Conservation (phyloP, 2,888 invertebrate genomes). For the Vesta saturnalis region DNA sequence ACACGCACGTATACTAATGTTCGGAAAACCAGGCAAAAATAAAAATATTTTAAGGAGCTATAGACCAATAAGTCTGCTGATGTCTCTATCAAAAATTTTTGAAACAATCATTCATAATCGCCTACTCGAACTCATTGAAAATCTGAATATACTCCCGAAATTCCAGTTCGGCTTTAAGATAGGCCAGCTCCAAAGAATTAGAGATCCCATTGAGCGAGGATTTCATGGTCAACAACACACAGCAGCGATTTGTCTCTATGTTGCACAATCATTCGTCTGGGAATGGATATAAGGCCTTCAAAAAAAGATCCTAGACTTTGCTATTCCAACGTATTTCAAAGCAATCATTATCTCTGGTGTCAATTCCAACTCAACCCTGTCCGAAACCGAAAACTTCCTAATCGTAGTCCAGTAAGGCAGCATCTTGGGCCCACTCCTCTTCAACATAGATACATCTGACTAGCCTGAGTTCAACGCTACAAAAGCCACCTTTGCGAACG, state of each 20-base stretch:
- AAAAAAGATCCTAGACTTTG: not conserved
- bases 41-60: too few relatives aligned
- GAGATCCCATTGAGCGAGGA: not conserved
- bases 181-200: slow-evolving; percentile 8
- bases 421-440: not conserved
- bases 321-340: not conserved
- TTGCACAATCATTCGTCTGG: not conserved
- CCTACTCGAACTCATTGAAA: too few relatives aligned
- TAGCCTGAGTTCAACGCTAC: too few relatives aligned
- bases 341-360: too few relatives aligned
- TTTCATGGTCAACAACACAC: not conserved
- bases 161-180: too few relatives aligned
- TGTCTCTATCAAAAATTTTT: too few relatives aligned
- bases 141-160: too few relatives aligned
- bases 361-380: not conserved
- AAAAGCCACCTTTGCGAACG: too few relatives aligned
- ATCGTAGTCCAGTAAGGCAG: not conserved
- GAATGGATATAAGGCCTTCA: too few relatives aligned
- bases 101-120: too few relatives aligned
- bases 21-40: not conserved
- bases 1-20: not conserved
- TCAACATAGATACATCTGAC: too few relatives aligned
- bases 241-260: not conserved
- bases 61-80: too few relatives aligned
- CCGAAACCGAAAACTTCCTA: not conserved